These are phyloP conservation scores for Coenonympha arcania DNA, from an alignment of 2,888 invertebrate species.

Conservation along the genomic window DNA sequence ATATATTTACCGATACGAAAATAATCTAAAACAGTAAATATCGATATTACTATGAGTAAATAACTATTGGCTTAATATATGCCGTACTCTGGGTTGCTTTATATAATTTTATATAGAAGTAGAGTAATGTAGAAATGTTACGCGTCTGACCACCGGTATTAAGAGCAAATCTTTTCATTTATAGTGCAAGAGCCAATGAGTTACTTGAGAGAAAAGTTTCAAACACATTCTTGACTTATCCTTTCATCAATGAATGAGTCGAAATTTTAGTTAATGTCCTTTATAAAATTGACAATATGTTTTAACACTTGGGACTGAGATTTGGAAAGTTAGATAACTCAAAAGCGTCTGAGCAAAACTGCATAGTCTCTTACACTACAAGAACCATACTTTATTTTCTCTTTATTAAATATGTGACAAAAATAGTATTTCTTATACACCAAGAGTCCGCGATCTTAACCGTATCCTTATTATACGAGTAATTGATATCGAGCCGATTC, in stretches of 20 bases:
- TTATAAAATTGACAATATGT: no score
- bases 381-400: slow-evolving; percentile 13
- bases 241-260: no score
- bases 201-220: slow-evolving; percentile 27
- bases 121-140: slow-evolving; percentile 25
- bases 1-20: not conserved
- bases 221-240: slow-evolving; percentile 37
- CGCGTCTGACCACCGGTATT: slow-evolving; percentile 61
- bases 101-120: slow-evolving; percentile 8
- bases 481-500: slow-evolving; percentile 47
- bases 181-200: not conserved
- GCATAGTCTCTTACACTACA: not conserved
- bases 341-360: no score
- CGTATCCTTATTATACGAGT: slow-evolving; percentile 43
- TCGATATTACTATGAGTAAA: not conserved
- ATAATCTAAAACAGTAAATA: slow-evolving; percentile 7
- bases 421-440: slow-evolving; percentile 65
- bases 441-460: slow-evolving; percentile 46
- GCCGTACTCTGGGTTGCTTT: not conserved
- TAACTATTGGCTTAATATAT: not conserved
- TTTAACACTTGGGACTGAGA: no score
- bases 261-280: no score
- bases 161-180: slow-evolving; percentile 39
- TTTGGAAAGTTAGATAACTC: no score
- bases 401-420: slow-evolving; percentile 59